These are phyloP conservation scores for Oreochromis aureus DNA, from an alignment of 2,113 vertebrate genomes.

Conservation along the genomic window DNA sequence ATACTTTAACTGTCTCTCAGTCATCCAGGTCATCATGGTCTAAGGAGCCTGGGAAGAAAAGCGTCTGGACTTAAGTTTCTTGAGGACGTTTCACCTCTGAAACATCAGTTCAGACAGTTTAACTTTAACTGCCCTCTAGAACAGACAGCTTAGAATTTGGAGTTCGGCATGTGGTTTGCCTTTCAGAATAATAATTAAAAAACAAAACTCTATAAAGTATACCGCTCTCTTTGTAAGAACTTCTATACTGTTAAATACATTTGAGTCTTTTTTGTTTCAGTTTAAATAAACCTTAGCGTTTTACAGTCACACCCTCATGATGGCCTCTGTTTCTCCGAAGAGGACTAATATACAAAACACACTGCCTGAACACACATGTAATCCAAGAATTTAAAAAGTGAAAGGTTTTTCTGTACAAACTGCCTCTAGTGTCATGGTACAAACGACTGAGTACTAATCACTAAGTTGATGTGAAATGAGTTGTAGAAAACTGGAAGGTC, in stretches of 20 bases:
- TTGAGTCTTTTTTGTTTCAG: not conserved
- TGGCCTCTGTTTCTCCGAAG: not conserved
- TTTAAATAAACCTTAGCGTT: rapidly evolving
- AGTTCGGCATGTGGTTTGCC: not conserved
- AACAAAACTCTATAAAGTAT: not conserved
- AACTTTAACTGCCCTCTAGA: not conserved
- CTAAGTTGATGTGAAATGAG: not conserved
- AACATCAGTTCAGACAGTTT: too few relatives aligned
- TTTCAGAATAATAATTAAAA: not conserved
- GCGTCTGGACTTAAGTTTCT: too few relatives aligned
- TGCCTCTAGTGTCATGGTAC: rapidly evolving
- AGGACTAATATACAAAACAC: not conserved
- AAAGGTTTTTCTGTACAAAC: not conserved
- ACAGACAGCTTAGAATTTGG: not conserved
- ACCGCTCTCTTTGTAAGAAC: not conserved
- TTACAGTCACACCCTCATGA: not conserved
- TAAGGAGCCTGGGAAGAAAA: too few relatives aligned
- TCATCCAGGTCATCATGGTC: too few relatives aligned
- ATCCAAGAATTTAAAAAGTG: rapidly evolving
- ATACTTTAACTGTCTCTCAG: not conserved
- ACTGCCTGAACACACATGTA: rapidly evolving
- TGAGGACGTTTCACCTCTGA: too few relatives aligned
- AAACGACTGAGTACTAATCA: not conserved
- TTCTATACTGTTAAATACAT: too few relatives aligned
- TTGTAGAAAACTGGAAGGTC: not conserved